These are phyloP conservation scores for Lagenorhynchus albirostris DNA, from an alignment of 2,113 vertebrate species.

Conservation along the genomic window DNA sequence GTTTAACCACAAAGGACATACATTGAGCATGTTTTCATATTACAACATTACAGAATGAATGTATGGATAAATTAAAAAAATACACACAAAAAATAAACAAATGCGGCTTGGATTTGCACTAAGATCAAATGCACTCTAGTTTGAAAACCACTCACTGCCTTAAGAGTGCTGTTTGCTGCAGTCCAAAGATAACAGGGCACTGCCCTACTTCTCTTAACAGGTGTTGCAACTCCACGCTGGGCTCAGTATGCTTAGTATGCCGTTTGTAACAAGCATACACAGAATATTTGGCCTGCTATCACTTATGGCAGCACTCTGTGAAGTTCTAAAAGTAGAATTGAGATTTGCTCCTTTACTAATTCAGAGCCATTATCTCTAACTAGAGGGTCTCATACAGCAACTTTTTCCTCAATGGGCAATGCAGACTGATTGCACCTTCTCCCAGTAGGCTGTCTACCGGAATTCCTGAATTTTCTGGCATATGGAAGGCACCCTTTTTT, in stretches of 20 bases:
- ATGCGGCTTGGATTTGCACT: too few relatives aligned
- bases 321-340: neutral
- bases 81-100: too few relatives aligned
- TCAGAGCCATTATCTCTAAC: neutral
- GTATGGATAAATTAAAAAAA: too few relatives aligned
- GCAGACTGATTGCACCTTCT: neutral
- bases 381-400: neutral
- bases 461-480: slow-evolving; percentile 18
- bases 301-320: neutral
- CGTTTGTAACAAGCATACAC: neutral
- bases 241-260: neutral
- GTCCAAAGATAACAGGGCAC: neutral
- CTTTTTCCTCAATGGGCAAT: neutral
- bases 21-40: too few relatives aligned
- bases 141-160: neutral
- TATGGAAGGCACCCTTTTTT: neutral
- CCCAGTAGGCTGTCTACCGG: neutral
- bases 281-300: neutral
- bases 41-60: too few relatives aligned
- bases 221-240: neutral
- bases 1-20: too few relatives aligned
- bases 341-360: neutral
- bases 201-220: neutral
- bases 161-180: neutral
- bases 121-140: neutral